phyloP scores from a whole-genome alignment of 2,797 vertebrate species.

The Rhinoraja longicauda region DNA sequence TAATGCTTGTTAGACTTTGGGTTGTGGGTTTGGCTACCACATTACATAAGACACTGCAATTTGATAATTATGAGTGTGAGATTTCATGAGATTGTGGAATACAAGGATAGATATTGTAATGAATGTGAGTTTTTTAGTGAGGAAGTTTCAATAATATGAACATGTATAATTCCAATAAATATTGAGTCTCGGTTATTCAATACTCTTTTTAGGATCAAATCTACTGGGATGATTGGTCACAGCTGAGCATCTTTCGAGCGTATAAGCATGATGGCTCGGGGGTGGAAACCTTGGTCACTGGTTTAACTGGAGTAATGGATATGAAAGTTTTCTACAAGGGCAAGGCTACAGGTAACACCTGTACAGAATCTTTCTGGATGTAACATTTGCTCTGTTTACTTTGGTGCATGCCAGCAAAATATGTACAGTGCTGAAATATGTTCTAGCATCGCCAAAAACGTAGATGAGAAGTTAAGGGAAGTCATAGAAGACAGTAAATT shows the following conservation, averaged over 20 bases:
- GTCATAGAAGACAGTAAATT: background rate
- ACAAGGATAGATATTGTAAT: background rate
- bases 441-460: background rate
- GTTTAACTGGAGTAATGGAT: slow-evolving; percentile 90
- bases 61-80: background rate
- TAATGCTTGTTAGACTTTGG: background rate
- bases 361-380: background rate
- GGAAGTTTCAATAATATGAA: background rate
- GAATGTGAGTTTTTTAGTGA: background rate
- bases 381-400: background rate
- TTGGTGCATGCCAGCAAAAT: background rate
- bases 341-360: slow-evolving; percentile 71
- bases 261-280: slow-evolving; percentile 73
- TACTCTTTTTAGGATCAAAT: slow-evolving; percentile 76
- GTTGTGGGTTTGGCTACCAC: background rate
- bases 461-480: background rate
- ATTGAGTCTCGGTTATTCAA: background rate
- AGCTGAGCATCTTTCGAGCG: slow-evolving; percentile 91
- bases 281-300: slow-evolving; percentile 76
- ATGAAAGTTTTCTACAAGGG: slow-evolving; percentile 96
- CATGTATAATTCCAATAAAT: background rate
- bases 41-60: background rate
- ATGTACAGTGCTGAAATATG: background rate
- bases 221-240: slow-evolving; percentile 98
- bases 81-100: background rate